Evolutionary conservation across 1,140 invertebrate genomes (phyloP).

Genomic region (Neodiprion virginianus): DNA sequence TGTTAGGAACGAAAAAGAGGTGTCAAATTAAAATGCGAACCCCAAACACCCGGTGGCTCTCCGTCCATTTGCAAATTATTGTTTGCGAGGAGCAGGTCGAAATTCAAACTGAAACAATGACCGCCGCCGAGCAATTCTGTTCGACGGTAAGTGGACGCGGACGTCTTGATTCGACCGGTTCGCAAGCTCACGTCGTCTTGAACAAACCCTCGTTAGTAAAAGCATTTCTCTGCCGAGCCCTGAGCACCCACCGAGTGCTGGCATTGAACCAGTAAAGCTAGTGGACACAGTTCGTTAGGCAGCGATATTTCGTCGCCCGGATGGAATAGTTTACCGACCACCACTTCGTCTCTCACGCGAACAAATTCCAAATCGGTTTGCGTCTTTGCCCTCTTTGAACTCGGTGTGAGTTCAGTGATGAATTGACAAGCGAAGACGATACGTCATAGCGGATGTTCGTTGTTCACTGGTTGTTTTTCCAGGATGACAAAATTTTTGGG

Average conservation of each 20-base stretch:
- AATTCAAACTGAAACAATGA: not conserved
- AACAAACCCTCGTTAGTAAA: constrained; percentile 5
- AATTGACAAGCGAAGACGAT: no score
- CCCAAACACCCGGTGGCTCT: no score
- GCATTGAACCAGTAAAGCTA: no score
- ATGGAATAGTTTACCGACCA: not conserved
- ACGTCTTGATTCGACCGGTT: not conserved
- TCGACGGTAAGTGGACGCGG: not conserved
- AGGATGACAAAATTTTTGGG: no score
- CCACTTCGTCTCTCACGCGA: not conserved
- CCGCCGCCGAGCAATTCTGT: not conserved
- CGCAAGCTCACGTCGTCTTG: not conserved
- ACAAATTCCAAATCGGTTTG: no score
- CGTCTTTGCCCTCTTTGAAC: no score
- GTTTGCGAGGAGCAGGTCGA: not conserved
- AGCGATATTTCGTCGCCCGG: not conserved
- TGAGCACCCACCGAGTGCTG: no score
- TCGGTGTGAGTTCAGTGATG: no score
- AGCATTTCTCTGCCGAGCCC: not conserved
- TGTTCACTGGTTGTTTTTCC: no score
- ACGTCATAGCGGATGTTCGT: no score
- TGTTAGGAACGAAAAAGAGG: no score
- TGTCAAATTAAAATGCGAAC: no score
- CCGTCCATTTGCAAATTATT: not conserved
- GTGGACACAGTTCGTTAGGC: not conserved